Evolutionary conservation across 2,888 invertebrate species (phyloP).

Genomic region (Caenorhabditis drosophilae): DNA sequence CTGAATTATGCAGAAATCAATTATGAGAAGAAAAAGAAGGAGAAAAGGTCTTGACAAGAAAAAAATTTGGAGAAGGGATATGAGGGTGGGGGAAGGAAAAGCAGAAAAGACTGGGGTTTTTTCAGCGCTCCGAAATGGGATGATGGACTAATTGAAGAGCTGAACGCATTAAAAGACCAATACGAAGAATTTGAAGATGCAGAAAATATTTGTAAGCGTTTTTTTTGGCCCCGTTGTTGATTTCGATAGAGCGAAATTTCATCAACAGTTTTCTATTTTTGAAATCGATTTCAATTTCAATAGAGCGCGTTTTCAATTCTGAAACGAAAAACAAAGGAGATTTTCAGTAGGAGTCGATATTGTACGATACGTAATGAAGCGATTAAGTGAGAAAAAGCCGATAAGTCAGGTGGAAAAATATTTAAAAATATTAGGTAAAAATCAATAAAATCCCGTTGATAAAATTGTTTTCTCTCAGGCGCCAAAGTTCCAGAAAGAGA

Average conservation of each 20-base stretch:
- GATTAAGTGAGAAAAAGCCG: conserved; percentile 40
- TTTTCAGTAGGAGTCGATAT: conserved; percentile 39
- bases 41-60: no score
- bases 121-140: conserved; percentile 25
- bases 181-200: conserved; percentile 41
- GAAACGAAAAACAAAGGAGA: not conserved
- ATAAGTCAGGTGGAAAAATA: conserved; percentile 37
- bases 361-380: conserved; percentile 37
- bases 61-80: not conserved
- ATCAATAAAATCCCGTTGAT: not conserved
- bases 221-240: not conserved
- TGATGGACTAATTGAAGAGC: conserved; percentile 31
- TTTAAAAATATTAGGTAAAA: conserved; percentile 34
- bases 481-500: conserved; percentile 10
- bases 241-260: no score
- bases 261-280: no score
- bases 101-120: no score
- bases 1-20: conserved; percentile 39
- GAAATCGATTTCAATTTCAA: no score
- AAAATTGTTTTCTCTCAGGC: not conserved
- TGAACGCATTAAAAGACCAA: conserved; percentile 35
- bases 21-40: conserved; percentile 43
- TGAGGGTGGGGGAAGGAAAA: not conserved
- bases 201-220: conserved; percentile 18
- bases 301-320: no score